Conservation (phyloP, 53 echinoderm and acorn worm species). For the Zoroaster sp. region DNA sequence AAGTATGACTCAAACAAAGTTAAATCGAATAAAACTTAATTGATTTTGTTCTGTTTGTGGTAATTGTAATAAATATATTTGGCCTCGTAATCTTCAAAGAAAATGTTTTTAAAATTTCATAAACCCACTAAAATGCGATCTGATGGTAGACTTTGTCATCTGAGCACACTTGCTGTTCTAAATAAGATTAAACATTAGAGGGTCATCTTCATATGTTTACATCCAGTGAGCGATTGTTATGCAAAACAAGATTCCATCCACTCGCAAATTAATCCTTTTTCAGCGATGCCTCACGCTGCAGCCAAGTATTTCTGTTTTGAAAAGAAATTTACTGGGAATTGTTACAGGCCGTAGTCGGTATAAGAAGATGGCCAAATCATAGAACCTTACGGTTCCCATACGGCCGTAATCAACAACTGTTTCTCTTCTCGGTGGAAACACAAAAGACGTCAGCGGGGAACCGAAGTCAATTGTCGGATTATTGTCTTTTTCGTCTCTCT, state of each 20-base stretch:
- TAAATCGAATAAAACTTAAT: background rate
- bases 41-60: background rate
- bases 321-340: background rate
- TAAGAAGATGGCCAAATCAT: slow-evolving; percentile 21
- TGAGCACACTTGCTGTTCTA: too few relatives aligned
- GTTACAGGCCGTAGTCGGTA: background rate
- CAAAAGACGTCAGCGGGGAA: background rate
- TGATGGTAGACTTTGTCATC: too few relatives aligned
- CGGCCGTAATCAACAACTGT: slow-evolving; percentile 31
- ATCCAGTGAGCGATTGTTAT: background rate
- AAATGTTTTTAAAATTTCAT: too few relatives aligned
- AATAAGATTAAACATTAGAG: too few relatives aligned
- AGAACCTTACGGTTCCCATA: background rate
- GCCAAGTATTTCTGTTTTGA: background rate
- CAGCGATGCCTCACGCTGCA: background rate
- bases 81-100: too few relatives aligned
- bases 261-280: background rate
- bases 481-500: background rate
- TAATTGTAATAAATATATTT: too few relatives aligned
- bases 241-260: background rate
- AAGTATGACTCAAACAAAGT: background rate
- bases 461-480: slow-evolving; percentile 25
- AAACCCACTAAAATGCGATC: too few relatives aligned
- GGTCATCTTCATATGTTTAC: background rate
- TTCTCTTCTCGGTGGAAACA: background rate